Evolutionary conservation across 2,888 invertebrate genomes (phyloP).

Genomic region (Rhingia rostrata): DNA sequence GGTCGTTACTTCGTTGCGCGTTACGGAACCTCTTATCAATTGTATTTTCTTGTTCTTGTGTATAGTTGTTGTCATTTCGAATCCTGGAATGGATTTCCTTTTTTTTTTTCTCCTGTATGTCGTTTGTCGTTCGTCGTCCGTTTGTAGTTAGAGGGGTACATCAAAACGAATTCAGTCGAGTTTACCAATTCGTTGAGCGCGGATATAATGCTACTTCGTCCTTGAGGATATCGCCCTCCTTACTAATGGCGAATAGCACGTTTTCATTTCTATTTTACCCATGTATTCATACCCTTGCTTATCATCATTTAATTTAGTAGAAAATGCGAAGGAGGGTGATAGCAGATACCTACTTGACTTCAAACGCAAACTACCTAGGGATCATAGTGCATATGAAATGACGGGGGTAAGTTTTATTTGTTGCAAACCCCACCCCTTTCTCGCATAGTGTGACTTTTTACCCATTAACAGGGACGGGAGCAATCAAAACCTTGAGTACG

Average conservation of each 20-base stretch:
- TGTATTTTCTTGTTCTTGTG: background rate
- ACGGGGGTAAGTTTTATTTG: slow-evolving; percentile 6
- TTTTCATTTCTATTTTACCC: slow-evolving; percentile 29
- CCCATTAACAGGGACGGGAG: background rate
- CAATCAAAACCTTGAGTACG: slow-evolving; percentile 8
- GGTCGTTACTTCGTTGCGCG: background rate
- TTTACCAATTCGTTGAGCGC: slow-evolving; percentile 46
- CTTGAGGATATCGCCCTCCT: slow-evolving; percentile 18
- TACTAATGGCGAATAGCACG: slow-evolving; percentile 22
- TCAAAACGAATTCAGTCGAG: slow-evolving; percentile 22
- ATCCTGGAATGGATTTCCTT: slow-evolving; percentile 34
- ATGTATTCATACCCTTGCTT: background rate
- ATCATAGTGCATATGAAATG: slow-evolving; percentile 13
- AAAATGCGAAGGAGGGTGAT: slow-evolving; percentile 36
- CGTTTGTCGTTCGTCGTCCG: background rate
- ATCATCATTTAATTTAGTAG: slow-evolving; percentile 55
- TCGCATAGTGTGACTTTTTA: slow-evolving; percentile 41
- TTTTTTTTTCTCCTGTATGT: slow-evolving; percentile 3
- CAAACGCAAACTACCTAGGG: background rate
- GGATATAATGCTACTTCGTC: slow-evolving; percentile 43
- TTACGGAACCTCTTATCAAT: slow-evolving; percentile 33
- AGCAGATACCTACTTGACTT: slow-evolving; percentile 12
- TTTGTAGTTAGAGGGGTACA: background rate
- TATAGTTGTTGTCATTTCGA: slow-evolving; percentile 25
- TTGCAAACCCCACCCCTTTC: background rate